Percentiles rank a stretch among this genome's conserved stretches.
These are phyloP conservation scores for Drosophila nasuta DNA, from an alignment of 1,140 invertebrate species.

Conservation along the genomic window DNA sequence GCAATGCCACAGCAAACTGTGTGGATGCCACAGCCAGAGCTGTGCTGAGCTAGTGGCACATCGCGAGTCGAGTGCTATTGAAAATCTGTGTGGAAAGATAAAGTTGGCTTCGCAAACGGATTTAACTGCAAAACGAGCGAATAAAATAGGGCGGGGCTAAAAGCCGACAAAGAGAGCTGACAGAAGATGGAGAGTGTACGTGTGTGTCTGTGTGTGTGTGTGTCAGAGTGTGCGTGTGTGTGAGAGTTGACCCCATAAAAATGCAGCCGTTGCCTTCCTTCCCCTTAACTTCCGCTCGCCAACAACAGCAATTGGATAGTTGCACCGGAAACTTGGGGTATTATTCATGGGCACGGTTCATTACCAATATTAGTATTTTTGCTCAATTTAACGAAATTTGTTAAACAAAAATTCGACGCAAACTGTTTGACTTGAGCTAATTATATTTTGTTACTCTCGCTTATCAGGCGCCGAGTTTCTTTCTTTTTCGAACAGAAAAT, in stretches of 20 bases:
- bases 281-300: conserved; percentile 23
- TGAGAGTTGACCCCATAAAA: conserved; percentile 54
- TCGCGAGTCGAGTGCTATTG: conserved; percentile 64
- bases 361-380: conserved; percentile 47
- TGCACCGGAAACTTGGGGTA: neutral
- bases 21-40: conserved; percentile 12
- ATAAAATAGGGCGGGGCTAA: conserved; percentile 19
- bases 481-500: neutral
- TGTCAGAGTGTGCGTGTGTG: too few relatives aligned
- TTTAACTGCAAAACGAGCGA: conserved; percentile 61
- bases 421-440: conserved; percentile 5
- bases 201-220: too few relatives aligned
- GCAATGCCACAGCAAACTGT: neutral
- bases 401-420: neutral
- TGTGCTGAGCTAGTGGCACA: conserved; percentile 11
- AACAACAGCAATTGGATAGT: conserved; percentile 4
- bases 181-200: conserved; percentile 30
- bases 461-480: neutral
- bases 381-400: neutral
- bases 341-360: conserved; percentile 67
- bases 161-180: conserved; percentile 6
- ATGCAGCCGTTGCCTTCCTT: neutral
- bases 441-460: neutral
- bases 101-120: conserved; percentile 72
- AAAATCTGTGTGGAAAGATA: conserved; percentile 76